Percentiles rank a stretch among this genome's conserved stretches.
Evolutionary conservation across 64 coral and sea anemone genomes (phyloP).

Genomic region (Dendronephthya gigantea): DNA sequence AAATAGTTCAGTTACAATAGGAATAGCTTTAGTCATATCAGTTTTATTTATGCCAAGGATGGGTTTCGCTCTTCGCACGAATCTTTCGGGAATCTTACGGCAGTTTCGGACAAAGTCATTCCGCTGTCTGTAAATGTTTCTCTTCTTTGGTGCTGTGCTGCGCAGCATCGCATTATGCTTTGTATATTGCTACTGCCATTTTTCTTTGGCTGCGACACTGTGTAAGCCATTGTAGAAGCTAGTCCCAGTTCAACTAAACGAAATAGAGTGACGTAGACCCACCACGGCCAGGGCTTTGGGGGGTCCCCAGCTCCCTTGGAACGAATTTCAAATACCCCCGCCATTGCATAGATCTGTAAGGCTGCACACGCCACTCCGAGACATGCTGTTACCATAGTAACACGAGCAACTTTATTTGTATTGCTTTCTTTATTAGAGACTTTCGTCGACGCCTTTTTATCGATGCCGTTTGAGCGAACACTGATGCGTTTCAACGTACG

Average conservation of each 20-base stretch:
- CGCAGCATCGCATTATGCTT: neutral
- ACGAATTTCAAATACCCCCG: neutral
- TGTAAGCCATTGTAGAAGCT: neutral
- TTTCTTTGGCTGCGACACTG: neutral
- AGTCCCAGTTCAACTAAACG: neutral
- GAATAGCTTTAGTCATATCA: too few relatives aligned
- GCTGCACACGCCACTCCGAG: neutral
- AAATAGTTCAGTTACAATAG: too few relatives aligned
- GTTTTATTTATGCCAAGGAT: neutral
- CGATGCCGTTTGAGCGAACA: neutral
- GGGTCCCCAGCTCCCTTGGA: neutral
- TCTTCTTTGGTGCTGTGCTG: neutral
- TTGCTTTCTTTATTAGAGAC: conserved; percentile 4
- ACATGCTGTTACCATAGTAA: neutral
- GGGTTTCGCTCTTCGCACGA: neutral
- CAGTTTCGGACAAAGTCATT: neutral
- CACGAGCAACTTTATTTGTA: conserved; percentile 9
- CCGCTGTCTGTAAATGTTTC: neutral
- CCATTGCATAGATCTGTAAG: neutral
- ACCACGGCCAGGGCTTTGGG: neutral
- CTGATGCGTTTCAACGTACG: neutral
- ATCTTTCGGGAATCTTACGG: neutral
- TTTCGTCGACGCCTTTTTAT: neutral
- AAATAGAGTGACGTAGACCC: neutral
- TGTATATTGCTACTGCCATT: neutral